Evolutionary conservation across 35 echinoderm and acorn worm species (phyloP).

Genomic region (Nesometra sesokonis): DNA sequence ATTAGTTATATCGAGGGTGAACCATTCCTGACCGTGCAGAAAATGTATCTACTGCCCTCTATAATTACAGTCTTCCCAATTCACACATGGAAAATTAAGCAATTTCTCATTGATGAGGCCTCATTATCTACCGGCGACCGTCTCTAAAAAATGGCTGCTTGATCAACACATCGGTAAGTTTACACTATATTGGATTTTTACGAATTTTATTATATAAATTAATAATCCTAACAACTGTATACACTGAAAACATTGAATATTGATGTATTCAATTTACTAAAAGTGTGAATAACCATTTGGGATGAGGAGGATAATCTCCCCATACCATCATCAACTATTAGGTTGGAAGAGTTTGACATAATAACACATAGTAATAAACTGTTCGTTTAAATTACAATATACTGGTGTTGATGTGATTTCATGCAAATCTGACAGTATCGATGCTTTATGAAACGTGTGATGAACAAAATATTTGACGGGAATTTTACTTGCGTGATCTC

Average conservation of each 20-base stretch:
- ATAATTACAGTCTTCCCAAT: neutral
- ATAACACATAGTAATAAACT: neutral
- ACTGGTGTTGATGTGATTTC: neutral
- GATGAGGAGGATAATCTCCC: neutral
- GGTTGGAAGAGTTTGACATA: neutral
- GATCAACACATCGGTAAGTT: neutral
- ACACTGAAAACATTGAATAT: neutral
- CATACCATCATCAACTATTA: neutral
- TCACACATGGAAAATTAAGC: neutral
- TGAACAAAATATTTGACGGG: neutral
- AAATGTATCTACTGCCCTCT: neutral
- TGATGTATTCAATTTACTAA: too few relatives aligned
- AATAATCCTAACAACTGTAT: neutral
- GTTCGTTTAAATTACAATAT: neutral
- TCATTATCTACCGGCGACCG: neutral
- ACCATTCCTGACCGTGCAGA: neutral
- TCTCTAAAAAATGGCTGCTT: neutral
- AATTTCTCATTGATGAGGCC: neutral
- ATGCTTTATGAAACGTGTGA: neutral
- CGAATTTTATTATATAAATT: neutral
- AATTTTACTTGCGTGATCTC: neutral
- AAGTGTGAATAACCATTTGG: too few relatives aligned
- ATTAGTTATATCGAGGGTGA: too few relatives aligned
- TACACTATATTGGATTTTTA: neutral
- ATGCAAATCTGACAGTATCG: neutral